A percentile compares a stretch with the other conserved stretches of the same genome.
Conservation (phyloP, 2,888 invertebrate species). For the Microctonus brassicae region DNA sequence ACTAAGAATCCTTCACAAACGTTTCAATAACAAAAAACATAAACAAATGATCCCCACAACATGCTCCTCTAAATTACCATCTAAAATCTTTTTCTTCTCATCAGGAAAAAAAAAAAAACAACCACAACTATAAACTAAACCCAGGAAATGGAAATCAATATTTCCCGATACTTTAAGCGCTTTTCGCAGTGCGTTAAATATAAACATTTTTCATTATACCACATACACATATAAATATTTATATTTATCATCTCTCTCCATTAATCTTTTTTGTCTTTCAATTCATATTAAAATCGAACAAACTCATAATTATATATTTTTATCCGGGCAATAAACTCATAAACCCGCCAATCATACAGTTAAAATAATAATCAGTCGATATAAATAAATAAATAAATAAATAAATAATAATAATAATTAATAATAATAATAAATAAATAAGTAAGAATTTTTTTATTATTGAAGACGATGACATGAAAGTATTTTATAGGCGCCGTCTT, state of each 20-base stretch:
- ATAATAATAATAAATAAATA: too few relatives aligned
- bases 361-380: not conserved
- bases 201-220: not conserved
- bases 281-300: too few relatives aligned
- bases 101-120: not conserved
- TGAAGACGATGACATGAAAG: not conserved
- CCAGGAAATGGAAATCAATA: slow-evolving; percentile 43
- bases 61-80: too few relatives aligned
- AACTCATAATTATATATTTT: too few relatives aligned
- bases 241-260: too few relatives aligned
- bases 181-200: not conserved
- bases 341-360: not conserved
- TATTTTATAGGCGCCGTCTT: not conserved
- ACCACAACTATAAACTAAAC: not conserved
- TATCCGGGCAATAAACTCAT: not conserved
- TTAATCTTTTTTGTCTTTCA: too few relatives aligned
- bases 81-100: too few relatives aligned
- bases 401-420: not conserved
- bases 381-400: not conserved
- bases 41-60: too few relatives aligned
- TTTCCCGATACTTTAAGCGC: slow-evolving; percentile 26
- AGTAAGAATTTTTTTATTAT: not conserved
- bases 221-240: not conserved
- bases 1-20: too few relatives aligned
- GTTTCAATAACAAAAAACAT: too few relatives aligned